Conservation (phyloP, 1,140 invertebrate genomes). For the Ptiloglossa arizonensis region DNA sequence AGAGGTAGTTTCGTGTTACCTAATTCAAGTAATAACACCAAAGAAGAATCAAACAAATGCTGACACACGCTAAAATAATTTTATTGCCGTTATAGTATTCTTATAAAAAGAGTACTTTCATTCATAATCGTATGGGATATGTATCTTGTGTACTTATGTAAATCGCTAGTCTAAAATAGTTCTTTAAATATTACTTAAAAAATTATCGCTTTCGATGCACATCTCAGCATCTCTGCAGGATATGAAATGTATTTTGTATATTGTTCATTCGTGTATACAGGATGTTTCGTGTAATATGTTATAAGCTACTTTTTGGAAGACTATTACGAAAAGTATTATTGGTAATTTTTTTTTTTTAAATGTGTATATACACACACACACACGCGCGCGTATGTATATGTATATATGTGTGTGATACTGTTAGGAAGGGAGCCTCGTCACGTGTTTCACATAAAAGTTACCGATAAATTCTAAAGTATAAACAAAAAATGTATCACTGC, state of each 20-base stretch:
- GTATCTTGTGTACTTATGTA: background rate
- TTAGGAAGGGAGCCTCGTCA: no score
- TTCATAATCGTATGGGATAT: background rate
- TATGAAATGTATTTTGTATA: background rate
- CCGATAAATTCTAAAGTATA: no score
- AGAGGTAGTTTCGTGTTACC: constrained; percentile 45
- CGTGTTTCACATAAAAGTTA: no score
- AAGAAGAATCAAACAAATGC: constrained; percentile 2
- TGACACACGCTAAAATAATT: constrained; percentile 2
- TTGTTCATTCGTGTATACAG: background rate
- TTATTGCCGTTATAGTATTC: background rate
- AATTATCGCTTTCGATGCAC: background rate
- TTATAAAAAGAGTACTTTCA: background rate
- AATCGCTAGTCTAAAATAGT: background rate
- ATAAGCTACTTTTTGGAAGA: no score
- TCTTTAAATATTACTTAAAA: background rate
- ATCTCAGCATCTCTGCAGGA: background rate
- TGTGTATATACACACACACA: no score
- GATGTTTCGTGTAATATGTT: background rate
- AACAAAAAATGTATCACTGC: background rate
- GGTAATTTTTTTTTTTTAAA: no score
- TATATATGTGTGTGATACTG: no score
- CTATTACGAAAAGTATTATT: no score
- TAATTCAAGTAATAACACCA: background rate
- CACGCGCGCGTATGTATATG: no score